Conservation (phyloP, 2,113 vertebrate species). For the Colius striatus region DNA sequence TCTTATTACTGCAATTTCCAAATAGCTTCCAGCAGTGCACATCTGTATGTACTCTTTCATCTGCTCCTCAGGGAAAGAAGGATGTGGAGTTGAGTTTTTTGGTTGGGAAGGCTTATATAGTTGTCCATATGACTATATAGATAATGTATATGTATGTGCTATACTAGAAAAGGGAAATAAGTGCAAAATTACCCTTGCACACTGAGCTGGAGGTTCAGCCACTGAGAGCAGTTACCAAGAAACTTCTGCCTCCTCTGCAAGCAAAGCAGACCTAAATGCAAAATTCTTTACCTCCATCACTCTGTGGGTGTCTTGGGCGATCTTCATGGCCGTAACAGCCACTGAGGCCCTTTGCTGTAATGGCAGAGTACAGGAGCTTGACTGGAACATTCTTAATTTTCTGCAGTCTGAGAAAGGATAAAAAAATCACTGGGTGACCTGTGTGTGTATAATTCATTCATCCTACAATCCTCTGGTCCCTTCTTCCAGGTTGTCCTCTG, state of each 20-base stretch:
- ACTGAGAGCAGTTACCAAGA: neutral
- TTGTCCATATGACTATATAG: neutral
- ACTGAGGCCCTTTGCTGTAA: neutral
- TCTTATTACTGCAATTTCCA: neutral
- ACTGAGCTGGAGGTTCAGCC: neutral
- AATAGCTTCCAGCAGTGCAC: slow-evolving; percentile 42
- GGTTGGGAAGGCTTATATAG: slow-evolving; percentile 20
- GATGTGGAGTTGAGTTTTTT: neutral
- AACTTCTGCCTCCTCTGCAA: neutral
- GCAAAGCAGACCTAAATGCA: neutral
- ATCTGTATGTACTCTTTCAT: slow-evolving; percentile 57
- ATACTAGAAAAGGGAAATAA: neutral
- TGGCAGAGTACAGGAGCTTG: neutral
- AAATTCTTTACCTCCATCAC: neutral
- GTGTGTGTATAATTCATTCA: neutral
- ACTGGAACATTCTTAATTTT: neutral
- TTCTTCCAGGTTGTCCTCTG: neutral
- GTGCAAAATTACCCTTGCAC: neutral
- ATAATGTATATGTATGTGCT: neutral
- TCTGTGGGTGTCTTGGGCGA: neutral
- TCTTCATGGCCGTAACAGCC: neutral
- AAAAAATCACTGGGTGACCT: neutral
- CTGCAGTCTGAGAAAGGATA: neutral
- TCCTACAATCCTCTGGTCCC: neutral
- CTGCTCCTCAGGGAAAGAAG: neutral